These are phyloP conservation scores for Tenthredo distinguenda DNA, from an alignment of 2,888 invertebrate species.

Conservation along the genomic window DNA sequence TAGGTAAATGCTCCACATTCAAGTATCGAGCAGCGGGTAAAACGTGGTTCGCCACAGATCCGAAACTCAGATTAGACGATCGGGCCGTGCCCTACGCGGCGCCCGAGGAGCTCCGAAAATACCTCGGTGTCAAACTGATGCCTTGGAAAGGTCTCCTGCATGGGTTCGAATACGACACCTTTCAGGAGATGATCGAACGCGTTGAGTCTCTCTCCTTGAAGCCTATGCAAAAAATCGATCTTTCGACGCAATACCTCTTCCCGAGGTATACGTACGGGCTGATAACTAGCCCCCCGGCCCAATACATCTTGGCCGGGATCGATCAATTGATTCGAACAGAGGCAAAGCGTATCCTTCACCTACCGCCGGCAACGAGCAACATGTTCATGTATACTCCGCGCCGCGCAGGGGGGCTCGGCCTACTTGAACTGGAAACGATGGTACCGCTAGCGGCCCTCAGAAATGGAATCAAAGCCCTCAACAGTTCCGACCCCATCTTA, in stretches of 20 bases:
- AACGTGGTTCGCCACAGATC: conserved; percentile 52
- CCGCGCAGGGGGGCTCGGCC: conserved; percentile 36
- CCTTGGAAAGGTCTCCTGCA: neutral
- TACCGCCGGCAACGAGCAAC: conserved; percentile 6
- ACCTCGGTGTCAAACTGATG: neutral
- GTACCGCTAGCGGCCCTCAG: neutral
- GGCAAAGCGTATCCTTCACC: conserved; percentile 30
- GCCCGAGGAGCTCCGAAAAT: neutral
- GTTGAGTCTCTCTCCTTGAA: neutral
- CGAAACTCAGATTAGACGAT: neutral
- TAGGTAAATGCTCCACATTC: conserved; percentile 53
- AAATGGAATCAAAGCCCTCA: neutral
- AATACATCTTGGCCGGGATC: neutral
- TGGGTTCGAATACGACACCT: neutral
- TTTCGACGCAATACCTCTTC: neutral
- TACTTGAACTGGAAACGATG: neutral
- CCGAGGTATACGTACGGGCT: conserved; percentile 5
- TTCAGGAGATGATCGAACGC: neutral
- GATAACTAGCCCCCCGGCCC: neutral
- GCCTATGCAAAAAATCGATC: neutral
- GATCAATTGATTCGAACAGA: neutral
- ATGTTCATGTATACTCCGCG: conserved; percentile 44
- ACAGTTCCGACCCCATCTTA: neutral
- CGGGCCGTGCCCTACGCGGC: neutral
- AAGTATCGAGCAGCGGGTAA: neutral